Conservation (phyloP, 2,888 invertebrate species). For the Mimas tiliae region DNA sequence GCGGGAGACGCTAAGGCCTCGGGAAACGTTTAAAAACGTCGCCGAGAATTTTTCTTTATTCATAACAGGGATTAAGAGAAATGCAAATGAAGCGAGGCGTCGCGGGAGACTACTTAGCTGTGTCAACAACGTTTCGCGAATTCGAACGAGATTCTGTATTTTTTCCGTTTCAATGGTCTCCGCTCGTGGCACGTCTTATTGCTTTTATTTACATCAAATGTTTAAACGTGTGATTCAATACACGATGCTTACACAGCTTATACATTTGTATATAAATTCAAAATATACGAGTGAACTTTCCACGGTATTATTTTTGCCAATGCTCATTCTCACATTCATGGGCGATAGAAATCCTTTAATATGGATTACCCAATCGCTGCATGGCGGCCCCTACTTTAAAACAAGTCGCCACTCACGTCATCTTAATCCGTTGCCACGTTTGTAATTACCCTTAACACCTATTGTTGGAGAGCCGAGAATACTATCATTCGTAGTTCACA, state of each 20-base stretch:
- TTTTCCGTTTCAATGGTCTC: constrained; percentile 51
- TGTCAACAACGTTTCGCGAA: constrained; percentile 75
- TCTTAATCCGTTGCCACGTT: no score
- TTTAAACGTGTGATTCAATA: constrained; percentile 1
- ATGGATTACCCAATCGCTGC: no score
- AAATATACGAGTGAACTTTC: not conserved
- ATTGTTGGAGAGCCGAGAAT: no score
- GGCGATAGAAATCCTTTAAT: no score
- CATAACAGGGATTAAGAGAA: constrained; percentile 83
- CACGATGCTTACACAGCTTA: not conserved
- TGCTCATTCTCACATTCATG: no score
- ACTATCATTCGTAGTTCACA: no score
- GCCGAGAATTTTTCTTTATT: constrained; percentile 83
- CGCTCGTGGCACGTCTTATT: constrained; percentile 37
- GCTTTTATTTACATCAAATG: constrained; percentile 4
- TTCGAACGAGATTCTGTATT: constrained; percentile 51
- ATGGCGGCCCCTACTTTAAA: no score
- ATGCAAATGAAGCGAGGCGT: constrained; percentile 83
- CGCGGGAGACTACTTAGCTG: constrained; percentile 79
- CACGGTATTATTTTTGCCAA: no score
- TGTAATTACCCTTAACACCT: no score
- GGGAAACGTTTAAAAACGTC: constrained; percentile 74
- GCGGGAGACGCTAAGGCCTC: constrained; percentile 63
- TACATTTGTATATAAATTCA: not conserved
- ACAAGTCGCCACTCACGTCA: no score